Evolutionary conservation across 2,113 vertebrate genomes (phyloP), one percentile per base, ranked within the genome.

Genomic region (Mixornis gularis): DNA sequence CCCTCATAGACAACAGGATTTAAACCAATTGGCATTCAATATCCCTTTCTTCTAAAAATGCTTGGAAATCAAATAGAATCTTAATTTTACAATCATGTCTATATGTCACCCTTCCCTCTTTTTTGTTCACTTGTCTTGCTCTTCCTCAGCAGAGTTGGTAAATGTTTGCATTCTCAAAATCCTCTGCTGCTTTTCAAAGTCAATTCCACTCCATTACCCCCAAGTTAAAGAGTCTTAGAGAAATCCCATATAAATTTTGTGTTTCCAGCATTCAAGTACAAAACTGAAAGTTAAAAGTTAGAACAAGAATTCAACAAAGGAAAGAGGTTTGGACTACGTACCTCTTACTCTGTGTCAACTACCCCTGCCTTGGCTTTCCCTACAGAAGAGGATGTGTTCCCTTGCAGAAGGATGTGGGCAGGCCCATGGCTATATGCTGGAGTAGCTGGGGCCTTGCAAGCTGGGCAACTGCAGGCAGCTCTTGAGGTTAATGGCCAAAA

Each of bases 171-270:
- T 72, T 91, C n/a, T 26, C 4, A 13, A 40, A 71, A 87, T 36
- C 38, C 11, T 91, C 63, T 80, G 41, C 36, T 88, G n/a, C 41
- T 92, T 92, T 95, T 85, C 60, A 69, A 91, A 94, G 76, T 79
- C 48, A 83, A 76, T 95, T 94, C 90, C 34, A 77, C n/a, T 90
- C 36, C 73, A 44, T 89, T 92, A 91, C 79, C 6, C 43, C 44
- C 77, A 96, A 91, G 96, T 89, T 90, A 96, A 94, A 89, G 27
- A 74, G 40, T 69, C 77, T 48, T 18, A 55, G 32, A 94, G 44
- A 87, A 95, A 87, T 87, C 29, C 32, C 25, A 55, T 83, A 70
- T 70, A 90, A 86, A 92, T 87, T 3, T 43, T 53, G n/a, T n/a
- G 3, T 4, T 90, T 93, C 25, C 64, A 81, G 40, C 49, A 38